These are phyloP conservation scores for Cephalopholis sonnerati DNA, from an alignment of 2,113 vertebrate genomes.

Conservation along the genomic window DNA sequence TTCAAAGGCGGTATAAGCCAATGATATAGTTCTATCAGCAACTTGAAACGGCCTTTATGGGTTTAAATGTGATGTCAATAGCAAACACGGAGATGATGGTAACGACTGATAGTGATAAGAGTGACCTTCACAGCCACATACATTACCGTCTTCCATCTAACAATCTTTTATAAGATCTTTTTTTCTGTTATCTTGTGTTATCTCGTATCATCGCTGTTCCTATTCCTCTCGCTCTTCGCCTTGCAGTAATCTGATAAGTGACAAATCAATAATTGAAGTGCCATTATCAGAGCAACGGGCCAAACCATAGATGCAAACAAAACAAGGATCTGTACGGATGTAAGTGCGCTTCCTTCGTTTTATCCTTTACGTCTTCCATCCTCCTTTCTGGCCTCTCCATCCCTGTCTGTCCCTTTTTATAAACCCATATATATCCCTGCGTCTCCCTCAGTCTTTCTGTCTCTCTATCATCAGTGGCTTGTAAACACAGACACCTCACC, in stretches of 20 bases:
- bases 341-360: not conserved
- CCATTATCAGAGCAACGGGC: constrained; percentile 52
- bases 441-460: not conserved
- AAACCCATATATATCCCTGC: constrained; percentile 39
- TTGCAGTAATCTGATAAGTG: constrained; percentile 73
- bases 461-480: constrained; percentile 26
- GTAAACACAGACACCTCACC: constrained; percentile 61
- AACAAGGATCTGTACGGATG: constrained; percentile 15
- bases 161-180: not conserved
- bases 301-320: constrained; percentile 43
- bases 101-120: not conserved
- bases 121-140: not conserved
- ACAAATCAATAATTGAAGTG: constrained; percentile 74
- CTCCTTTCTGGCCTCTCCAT: not conserved
- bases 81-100: no score
- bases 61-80: no score
- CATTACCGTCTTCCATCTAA: not conserved
- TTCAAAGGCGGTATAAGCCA: no score
- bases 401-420: not conserved
- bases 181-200: not conserved
- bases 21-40: no score
- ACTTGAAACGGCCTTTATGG: no score
- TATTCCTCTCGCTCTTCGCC: constrained; percentile 3
- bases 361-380: not conserved
- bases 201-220: not conserved